Evolutionary conservation across 1,140 invertebrate genomes (phyloP), one percentile per base, ranked within the genome.

Genomic region (Polyergus mexicanus): DNA sequence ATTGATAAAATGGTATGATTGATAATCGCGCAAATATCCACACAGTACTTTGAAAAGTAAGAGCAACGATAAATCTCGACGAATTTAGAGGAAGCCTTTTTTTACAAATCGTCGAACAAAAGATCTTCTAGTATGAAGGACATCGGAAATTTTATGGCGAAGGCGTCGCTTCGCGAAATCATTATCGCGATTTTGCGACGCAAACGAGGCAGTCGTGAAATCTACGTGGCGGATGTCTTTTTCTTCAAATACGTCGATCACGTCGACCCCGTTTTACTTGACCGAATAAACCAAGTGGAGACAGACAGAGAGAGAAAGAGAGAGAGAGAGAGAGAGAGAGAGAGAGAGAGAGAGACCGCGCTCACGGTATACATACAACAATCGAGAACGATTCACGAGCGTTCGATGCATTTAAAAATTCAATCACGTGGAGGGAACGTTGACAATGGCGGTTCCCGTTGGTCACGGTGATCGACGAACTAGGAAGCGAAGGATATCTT

Each of bases 401-500:
- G 54, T 38, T 22, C 86, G 41, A n/a, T 44, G 51, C 2, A 62
- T 32, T 32, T 41, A 87, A 86, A 88, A 88, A 88, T 89, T 11
- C 35, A 44, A 65, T 89, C 85, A 77, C 84, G 76, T 72, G 78
- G 88, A 86, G 65, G 35, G 54, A 58, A 65, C 22, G 72, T 86
- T 28, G 83, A 87, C 72, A 87, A 89, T 89, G 44, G 63, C 44
- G 44, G n/a, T 11, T 44, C 32, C 2, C n/a, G 19, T 62, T 58
- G 51, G 60, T 68, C 86, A 86, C 87, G 85, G 32, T 76, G 87
- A 68, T 71, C 81, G 74, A 65, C 72, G 65, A 90, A 88, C 81
- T 87, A 81, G 66, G 74, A 89, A 88, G 47, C 87, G 66, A 91
- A 90, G 87, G 90, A 87, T 86, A 66, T 47, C 69, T 81, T 85